Conservation (phyloP, 2,797 vertebrate genomes). For the Macrochelys suwanniensis region DNA sequence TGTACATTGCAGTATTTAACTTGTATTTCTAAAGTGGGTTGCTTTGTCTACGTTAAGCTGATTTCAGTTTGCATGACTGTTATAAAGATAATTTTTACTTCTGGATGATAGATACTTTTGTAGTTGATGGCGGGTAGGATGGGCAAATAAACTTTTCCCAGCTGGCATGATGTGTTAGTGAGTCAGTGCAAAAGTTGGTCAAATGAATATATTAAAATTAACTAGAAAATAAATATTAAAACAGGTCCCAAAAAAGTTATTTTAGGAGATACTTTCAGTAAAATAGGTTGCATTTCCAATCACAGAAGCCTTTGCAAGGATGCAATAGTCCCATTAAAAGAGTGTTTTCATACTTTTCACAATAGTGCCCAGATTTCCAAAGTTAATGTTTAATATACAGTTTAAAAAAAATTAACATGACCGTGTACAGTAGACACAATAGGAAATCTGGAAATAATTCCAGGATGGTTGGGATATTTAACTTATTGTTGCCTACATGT, state of each 20-base stretch:
- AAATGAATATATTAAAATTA: neutral
- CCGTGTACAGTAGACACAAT: neutral
- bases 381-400: neutral
- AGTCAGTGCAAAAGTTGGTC: neutral
- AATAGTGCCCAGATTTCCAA: neutral
- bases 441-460: conserved; percentile 20
- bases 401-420: rapidly evolving
- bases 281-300: neutral
- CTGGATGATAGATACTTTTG: neutral
- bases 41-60: neutral
- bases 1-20: neutral
- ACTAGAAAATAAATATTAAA: neutral
- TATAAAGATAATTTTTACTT: rapidly evolving
- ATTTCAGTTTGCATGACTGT: neutral
- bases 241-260: neutral
- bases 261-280: neutral
- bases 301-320: neutral
- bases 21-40: neutral
- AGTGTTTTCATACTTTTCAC: neutral
- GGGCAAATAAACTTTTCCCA: neutral
- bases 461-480: neutral
- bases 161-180: neutral
- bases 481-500: neutral
- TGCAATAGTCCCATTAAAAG: neutral
- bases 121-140: neutral